Evolutionary conservation across 2,888 invertebrate genomes (phyloP).

Genomic region (Gnatocerus cornutus): DNA sequence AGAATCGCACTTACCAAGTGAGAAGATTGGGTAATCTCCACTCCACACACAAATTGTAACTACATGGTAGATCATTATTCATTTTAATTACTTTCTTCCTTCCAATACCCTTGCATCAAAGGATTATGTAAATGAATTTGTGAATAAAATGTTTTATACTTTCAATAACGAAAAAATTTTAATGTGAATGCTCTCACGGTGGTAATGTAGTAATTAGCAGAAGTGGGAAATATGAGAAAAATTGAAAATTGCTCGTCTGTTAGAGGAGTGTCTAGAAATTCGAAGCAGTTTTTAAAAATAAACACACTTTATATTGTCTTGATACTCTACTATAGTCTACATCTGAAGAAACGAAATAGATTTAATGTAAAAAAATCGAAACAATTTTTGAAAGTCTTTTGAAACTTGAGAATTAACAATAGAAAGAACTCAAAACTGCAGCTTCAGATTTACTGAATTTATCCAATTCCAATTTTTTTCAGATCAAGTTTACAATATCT

Average conservation of each 20-base stretch:
- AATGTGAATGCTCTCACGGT: constrained; percentile 33
- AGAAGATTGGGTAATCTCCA: constrained; percentile 13
- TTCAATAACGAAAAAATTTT: constrained; percentile 6
- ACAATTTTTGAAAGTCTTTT: no score
- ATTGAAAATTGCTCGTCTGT: not conserved
- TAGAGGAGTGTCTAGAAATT: no score
- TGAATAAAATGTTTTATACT: constrained; percentile 19
- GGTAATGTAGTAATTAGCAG: constrained; percentile 4
- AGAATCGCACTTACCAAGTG: constrained; percentile 3
- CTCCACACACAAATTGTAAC: constrained; percentile 16
- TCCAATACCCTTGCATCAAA: constrained; percentile 27
- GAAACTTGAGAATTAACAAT: no score
- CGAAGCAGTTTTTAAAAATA: no score
- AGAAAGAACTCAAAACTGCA: no score
- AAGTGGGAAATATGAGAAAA: not conserved
- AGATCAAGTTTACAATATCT: no score
- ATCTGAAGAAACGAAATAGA: no score
- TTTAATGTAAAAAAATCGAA: no score
- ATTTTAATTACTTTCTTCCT: constrained; percentile 31
- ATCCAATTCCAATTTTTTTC: no score
- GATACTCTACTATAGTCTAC: no score
- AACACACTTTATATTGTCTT: no score
- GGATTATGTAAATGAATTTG: constrained; percentile 29
- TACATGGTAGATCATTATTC: constrained; percentile 29
- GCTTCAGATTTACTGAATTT: no score